phyloP scores from a whole-genome alignment of 2,888 invertebrate species.

The Drosophila pegasa region DNA sequence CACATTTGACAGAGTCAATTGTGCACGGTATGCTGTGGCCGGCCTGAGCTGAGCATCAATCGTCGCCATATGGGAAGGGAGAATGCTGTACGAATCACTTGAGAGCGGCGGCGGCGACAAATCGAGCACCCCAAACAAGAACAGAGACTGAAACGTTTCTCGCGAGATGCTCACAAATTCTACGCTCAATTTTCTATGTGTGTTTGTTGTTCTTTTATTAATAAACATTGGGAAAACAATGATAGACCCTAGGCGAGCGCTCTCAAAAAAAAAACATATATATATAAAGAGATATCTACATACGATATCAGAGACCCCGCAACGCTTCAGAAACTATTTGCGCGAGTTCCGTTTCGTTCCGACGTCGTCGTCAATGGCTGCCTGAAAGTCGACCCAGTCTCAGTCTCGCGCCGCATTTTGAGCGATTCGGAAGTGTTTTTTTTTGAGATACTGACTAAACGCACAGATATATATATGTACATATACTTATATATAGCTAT shows the following conservation, averaged over 20 bases:
- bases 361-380: conserved; percentile 44
- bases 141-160: conserved; percentile 16
- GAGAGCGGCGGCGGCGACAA: conserved; percentile 10
- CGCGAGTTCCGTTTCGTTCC: conserved; percentile 57
- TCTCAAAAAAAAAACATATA: conserved; percentile 14
- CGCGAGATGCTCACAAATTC: conserved; percentile 11
- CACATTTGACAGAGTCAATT: conserved; percentile 21
- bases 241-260: conserved; percentile 31
- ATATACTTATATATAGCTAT: conserved; percentile 6
- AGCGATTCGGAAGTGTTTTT: conserved; percentile 80
- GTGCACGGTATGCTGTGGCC: not conserved
- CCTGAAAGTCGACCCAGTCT: conserved; percentile 68
- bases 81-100: conserved; percentile 28
- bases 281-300: conserved; percentile 10
- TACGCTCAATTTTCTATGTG: conserved; percentile 8
- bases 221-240: conserved; percentile 61
- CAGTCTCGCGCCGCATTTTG: conserved; percentile 79
- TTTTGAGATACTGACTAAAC: conserved; percentile 30
- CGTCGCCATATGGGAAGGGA: not conserved
- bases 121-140: conserved; percentile 8
- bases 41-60: conserved; percentile 1
- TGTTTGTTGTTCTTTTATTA: conserved; percentile 30
- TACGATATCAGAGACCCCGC: conserved; percentile 53
- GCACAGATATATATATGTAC: conserved; percentile 13
- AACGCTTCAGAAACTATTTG: conserved; percentile 47